These are phyloP conservation scores for Oxystoma pomonae DNA, from an alignment of 2,888 invertebrate species.

Conservation along the genomic window DNA sequence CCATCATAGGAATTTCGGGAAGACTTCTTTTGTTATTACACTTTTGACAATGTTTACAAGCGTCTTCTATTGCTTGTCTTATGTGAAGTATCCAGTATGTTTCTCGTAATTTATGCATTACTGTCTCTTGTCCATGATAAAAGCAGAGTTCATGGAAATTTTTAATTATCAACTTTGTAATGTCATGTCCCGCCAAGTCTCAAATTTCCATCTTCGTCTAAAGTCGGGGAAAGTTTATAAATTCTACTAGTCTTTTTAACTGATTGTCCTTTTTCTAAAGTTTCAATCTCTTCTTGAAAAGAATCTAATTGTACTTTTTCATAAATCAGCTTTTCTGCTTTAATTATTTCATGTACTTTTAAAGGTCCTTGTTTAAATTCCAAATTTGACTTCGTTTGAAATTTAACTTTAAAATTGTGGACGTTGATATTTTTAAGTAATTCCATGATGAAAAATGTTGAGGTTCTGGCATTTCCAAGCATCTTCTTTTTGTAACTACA, in stretches of 20 bases:
- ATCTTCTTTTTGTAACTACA: background rate
- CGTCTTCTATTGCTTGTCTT: background rate
- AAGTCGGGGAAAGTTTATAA: background rate
- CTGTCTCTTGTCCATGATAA: background rate
- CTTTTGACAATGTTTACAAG: background rate
- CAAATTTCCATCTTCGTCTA: background rate
- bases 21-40: background rate
- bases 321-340: background rate
- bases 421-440: background rate
- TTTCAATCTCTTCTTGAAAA: background rate
- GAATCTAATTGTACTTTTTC: background rate
- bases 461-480: background rate
- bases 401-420: background rate
- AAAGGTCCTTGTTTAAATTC: background rate
- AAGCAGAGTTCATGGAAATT: background rate
- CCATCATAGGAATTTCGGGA: constrained; percentile 2
- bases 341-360: background rate
- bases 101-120: background rate
- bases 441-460: background rate
- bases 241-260: background rate
- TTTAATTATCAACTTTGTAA: background rate
- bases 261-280: background rate
- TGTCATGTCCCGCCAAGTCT: background rate
- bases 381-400: background rate
- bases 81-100: background rate